Evolutionary conservation across 2,888 invertebrate species (phyloP).

Genomic region (Agrotis exclamationis): DNA sequence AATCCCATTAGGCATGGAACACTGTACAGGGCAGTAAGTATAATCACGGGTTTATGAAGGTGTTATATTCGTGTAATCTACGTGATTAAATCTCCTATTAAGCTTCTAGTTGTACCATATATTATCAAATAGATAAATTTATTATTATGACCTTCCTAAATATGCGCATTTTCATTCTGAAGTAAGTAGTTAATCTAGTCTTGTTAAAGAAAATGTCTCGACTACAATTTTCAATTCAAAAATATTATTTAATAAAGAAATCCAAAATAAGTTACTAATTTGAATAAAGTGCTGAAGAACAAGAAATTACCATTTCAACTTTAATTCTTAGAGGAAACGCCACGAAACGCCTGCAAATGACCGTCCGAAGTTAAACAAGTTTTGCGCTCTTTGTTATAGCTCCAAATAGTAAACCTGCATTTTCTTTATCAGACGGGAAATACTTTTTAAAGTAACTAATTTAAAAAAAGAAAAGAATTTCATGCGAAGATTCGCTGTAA

Average conservation of each 20-base stretch:
- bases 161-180: neutral
- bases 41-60: slow-evolving; percentile 9
- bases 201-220: slow-evolving; percentile 5
- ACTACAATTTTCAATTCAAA: slow-evolving; percentile 14
- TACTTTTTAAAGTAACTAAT: slow-evolving; percentile 65
- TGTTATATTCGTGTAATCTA: slow-evolving; percentile 7
- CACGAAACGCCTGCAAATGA: slow-evolving; percentile 73
- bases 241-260: slow-evolving; percentile 53
- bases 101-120: neutral
- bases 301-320: slow-evolving; percentile 73
- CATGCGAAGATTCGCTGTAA: slow-evolving; percentile 64
- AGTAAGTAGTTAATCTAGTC: neutral
- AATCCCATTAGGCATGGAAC: neutral
- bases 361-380: slow-evolving; percentile 70
- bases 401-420: slow-evolving; percentile 70
- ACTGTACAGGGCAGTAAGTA: slow-evolving; percentile 6
- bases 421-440: slow-evolving; percentile 68
- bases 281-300: slow-evolving; percentile 64
- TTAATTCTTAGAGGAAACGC: slow-evolving; percentile 73
- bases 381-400: slow-evolving; percentile 69
- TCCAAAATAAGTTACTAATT: slow-evolving; percentile 56
- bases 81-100: slow-evolving; percentile 6
- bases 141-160: neutral
- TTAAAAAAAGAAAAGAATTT: slow-evolving; percentile 65
- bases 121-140: neutral